phyloP scores from a whole-genome alignment of 2,113 vertebrate genomes.

The Hydropotes inermis region DNA sequence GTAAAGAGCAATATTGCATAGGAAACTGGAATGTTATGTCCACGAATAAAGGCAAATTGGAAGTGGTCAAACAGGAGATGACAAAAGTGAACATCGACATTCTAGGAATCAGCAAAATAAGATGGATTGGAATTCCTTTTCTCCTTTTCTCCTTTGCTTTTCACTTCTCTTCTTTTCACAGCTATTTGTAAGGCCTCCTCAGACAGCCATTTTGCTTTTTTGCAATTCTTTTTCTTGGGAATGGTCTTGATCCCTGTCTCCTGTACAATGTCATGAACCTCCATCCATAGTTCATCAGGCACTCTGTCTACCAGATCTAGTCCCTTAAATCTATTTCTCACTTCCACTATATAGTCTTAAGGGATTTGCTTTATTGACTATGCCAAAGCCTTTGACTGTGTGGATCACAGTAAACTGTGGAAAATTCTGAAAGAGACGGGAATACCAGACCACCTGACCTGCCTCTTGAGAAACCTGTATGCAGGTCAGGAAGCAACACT shows the following conservation, averaged over 20 bases:
- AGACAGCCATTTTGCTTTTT: background rate
- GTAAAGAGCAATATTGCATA: background rate
- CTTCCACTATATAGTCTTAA: background rate
- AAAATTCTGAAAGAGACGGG: background rate
- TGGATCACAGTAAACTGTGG: background rate
- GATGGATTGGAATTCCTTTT: background rate
- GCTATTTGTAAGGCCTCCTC: background rate
- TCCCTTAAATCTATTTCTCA: background rate
- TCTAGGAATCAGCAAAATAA: background rate
- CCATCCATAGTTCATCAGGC: accelerated
- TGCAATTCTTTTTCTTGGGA: background rate
- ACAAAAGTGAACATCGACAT: background rate
- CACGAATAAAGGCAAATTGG: background rate
- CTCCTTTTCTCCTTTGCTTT: background rate
- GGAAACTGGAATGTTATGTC: background rate
- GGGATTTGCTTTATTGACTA: background rate
- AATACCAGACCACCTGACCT: background rate
- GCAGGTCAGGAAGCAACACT: background rate
- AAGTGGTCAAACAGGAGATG: background rate
- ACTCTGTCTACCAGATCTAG: background rate
- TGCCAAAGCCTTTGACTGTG: background rate
- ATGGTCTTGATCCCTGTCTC: background rate
- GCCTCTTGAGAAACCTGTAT: background rate
- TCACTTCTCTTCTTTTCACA: background rate
- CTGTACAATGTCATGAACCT: background rate